Evolutionary conservation across 2,888 invertebrate genomes (phyloP), one percentile per base, ranked within the genome.

Genomic region (Neoascia interrupta): DNA sequence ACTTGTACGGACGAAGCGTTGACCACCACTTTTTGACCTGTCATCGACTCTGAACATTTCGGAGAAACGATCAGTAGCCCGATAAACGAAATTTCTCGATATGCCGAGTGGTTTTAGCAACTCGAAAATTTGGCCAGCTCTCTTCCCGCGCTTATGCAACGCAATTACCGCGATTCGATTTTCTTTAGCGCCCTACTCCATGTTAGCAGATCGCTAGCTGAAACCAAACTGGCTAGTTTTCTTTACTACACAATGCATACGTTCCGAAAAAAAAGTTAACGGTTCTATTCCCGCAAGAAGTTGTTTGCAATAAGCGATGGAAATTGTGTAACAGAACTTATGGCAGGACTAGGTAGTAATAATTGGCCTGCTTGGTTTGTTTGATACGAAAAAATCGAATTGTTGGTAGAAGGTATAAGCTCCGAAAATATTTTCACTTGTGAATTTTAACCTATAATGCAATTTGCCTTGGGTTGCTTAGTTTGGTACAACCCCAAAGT

Each of bases 101-200:
- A 43, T 28, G 10, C 34, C 34, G 5, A 58, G 56, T 31, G 19
- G 34, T 21, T 43, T 23, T 23, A 23, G 23, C 43, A 43, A 13
- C 15, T 45, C 36, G 21, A 58, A 58, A 34, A 58, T 45, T 58
- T 58, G 45, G 8, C 45, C 37, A 26, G 45, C 11, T 47, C 47
- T 60, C 26, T 47, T n/a, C 37, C 47, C 34, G 23, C 45, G 45
- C 8, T 60, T 60, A 26, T 26, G 11, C 10, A 36, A 43, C 26
- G 37, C 45, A 15, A 47, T 60, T 34, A 60, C 13, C 21, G 36
- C 8, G 16, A 36, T 5, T 34, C 34, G 19, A 15, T 58, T 21
- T n/a, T 34, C 16, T 2, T 51, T 34, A 6, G 19, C 34, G 34
- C 18, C 51, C 51, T 19, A 34, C 51, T 51, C 51, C n/a, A 18